Conservation (phyloP, 2,888 invertebrate species). For the Microctonus hyperodae region DNA sequence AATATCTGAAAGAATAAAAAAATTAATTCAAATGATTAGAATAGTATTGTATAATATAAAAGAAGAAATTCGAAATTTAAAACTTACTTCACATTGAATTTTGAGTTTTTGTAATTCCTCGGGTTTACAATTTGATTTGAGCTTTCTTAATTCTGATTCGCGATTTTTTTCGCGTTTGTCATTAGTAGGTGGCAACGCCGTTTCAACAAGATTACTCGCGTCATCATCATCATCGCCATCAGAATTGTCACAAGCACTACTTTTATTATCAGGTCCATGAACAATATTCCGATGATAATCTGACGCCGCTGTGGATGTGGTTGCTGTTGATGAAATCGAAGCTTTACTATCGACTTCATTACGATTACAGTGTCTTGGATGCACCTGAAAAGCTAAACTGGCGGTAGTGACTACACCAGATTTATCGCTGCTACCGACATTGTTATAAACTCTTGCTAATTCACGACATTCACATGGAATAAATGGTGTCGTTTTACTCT, state of each 20-base stretch:
- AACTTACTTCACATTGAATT: conserved; percentile 71
- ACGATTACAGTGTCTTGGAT: conserved; percentile 35
- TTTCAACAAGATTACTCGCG: conserved; percentile 72
- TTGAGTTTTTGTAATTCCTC: conserved; percentile 79
- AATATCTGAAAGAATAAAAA: conserved; percentile 72
- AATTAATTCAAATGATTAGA: no score
- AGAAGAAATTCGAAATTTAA: no score
- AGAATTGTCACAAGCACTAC: conserved; percentile 50
- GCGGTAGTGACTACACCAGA: conserved; percentile 36
- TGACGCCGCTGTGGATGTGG: conserved; percentile 38
- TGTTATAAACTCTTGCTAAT: conserved; percentile 43
- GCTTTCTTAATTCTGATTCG: conserved; percentile 74
- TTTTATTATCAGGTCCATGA: conserved; percentile 60
- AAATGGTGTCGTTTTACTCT: conserved; percentile 65
- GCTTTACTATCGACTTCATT: conserved; percentile 16
- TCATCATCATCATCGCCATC: conserved; percentile 62
- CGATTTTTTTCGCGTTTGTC: conserved; percentile 72
- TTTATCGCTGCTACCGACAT: conserved; percentile 31
- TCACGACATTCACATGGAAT: conserved; percentile 51
- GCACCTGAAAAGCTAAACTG: conserved; percentile 28
- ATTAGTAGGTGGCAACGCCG: conserved; percentile 69
- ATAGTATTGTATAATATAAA: no score
- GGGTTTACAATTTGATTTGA: conserved; percentile 81
- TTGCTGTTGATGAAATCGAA: conserved; percentile 33
- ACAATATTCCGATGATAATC: conserved; percentile 52